Evolutionary conservation across 2,113 vertebrate genomes (phyloP).

Genomic region (Promerops cafer): DNA sequence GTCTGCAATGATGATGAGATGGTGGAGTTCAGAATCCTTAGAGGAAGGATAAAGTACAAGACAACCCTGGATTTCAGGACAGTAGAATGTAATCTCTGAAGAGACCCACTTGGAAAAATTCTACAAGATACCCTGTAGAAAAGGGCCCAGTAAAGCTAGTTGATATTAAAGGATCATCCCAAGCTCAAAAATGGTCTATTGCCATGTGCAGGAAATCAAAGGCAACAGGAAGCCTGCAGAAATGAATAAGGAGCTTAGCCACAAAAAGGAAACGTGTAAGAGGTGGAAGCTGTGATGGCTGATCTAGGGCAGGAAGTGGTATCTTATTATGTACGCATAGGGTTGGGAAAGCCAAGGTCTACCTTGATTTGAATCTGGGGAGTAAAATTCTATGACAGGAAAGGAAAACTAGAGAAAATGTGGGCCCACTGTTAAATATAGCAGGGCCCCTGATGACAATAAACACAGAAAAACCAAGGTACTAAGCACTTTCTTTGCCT

Average conservation of each 20-base stretch:
- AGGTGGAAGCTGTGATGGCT: not conserved
- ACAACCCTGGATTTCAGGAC: not conserved
- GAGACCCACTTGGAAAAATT: not conserved
- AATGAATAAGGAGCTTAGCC: not conserved
- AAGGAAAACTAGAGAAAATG: not conserved
- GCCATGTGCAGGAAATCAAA: not conserved
- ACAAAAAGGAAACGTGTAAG: not conserved
- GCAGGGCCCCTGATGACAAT: rapidly evolving
- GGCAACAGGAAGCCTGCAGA: not conserved
- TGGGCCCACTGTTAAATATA: not conserved
- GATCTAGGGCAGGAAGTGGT: not conserved
- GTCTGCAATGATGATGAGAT: not conserved
- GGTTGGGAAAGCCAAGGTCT: not conserved
- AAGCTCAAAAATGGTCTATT: not conserved
- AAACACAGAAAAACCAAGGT: not conserved
- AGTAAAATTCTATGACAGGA: not conserved
- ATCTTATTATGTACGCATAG: not conserved
- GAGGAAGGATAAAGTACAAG: not conserved
- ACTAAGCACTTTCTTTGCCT: not conserved
- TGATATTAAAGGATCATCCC: not conserved
- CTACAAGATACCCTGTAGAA: not conserved
- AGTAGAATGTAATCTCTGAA: not conserved
- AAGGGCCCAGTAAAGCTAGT: not conserved
- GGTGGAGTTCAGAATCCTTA: not conserved
- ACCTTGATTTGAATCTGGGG: not conserved